Percentiles rank a stretch among this genome's conserved stretches.
These are phyloP conservation scores for Microplitis demolitor DNA, from an alignment of 1,140 invertebrate genomes.

Conservation along the genomic window DNA sequence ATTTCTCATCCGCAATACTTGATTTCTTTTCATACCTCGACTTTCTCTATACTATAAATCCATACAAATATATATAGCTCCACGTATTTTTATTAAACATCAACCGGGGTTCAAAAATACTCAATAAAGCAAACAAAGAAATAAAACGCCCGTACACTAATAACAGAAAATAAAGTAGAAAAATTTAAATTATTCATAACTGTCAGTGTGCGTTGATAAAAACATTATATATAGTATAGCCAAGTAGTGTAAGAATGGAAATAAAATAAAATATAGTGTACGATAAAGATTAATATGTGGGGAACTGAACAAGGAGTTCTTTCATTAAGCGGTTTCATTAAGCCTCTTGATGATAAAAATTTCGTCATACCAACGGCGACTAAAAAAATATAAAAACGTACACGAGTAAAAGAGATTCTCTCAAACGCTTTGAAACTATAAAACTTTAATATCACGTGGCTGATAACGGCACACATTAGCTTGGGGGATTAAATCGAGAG, in stretches of 20 bases:
- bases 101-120: too few relatives aligned
- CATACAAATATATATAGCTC: too few relatives aligned
- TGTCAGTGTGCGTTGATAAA: neutral
- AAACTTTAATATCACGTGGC: conserved; percentile 37
- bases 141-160: too few relatives aligned
- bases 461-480: conserved; percentile 17
- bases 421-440: conserved; percentile 36
- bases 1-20: too few relatives aligned
- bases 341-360: conserved; percentile 41
- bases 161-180: too few relatives aligned
- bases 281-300: conserved; percentile 9
- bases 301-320: conserved; percentile 50
- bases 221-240: neutral
- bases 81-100: too few relatives aligned
- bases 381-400: conserved; percentile 25
- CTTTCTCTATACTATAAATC: too few relatives aligned
- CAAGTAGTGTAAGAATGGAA: neutral
- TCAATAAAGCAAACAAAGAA: too few relatives aligned
- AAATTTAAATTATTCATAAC: too few relatives aligned
- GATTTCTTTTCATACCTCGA: too few relatives aligned
- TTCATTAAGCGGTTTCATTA: conserved; percentile 42
- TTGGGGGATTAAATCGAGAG: conserved; percentile 8
- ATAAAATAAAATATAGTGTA: neutral
- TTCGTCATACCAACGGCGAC: conserved; percentile 31
- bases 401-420: neutral